Evolutionary conservation across 2,888 invertebrate species (phyloP), one percentile per base, ranked within the genome.

Genomic region (Cetonia aurata): DNA sequence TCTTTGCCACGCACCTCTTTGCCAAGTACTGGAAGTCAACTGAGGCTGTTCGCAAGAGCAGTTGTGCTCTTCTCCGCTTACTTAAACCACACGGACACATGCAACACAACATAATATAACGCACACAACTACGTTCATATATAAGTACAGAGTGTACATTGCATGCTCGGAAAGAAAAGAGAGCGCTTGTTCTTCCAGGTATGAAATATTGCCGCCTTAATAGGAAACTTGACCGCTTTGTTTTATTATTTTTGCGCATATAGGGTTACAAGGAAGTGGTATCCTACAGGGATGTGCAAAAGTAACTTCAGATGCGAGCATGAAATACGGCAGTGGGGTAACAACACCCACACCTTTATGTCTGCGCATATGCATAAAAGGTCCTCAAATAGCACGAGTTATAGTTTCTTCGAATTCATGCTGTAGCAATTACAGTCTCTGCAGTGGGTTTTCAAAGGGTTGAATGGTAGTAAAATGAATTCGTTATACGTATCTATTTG

Each of bases 1-100:
- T 75, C 78, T 80, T 79, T 78, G 79, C 78, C 77, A 78, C 74
- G 71, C 73, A 72, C 73, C 73, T 74, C 71, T 71, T 69, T 68
- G 71, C 71, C 55, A 65, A 71, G 71, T 70, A 62, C 62, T 55
- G 69, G 53, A 52, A 62, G 69, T 55, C 25, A 50, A 65, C 62
- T 65, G 62, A 65, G 62, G 62, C 62, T 65, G 62, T 65, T 50
- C 62, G 50, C 50, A 65, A 65, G 50, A 65, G 62, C 50, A 33
- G 50, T 33, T 65, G 62, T 65, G 50, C 50, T 65, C 62, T 65
- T 65, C 62, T 65, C 62, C 50, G 62, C 50, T 65, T 65, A 65
- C 50, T 65, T 65, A 65, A 65, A 65, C 62, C 62, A 37, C 62
- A 50, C 50, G 17, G 41, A 57, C 19, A 65, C 62, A 65, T 65